phyloP scores from a whole-genome alignment of 2,113 vertebrate genomes.

The Ailurus styani region DNA sequence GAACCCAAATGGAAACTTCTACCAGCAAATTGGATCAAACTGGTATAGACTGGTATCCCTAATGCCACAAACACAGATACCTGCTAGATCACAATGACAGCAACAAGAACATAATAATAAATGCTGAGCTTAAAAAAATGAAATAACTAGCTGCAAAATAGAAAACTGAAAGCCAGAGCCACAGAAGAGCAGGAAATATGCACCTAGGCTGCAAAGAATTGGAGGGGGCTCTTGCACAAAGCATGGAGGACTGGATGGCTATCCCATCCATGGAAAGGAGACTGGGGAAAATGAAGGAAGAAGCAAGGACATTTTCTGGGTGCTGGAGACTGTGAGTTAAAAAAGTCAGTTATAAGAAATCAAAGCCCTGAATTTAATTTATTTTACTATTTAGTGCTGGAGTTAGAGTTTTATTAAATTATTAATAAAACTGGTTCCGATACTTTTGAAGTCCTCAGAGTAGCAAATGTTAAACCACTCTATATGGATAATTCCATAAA shows the following conservation, averaged over 20 bases:
- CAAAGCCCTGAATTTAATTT: neutral
- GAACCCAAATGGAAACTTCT: neutral
- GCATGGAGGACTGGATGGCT: neutral
- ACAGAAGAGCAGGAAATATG: neutral
- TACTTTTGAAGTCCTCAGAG: neutral
- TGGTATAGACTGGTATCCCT: neutral
- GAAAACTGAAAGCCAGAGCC: neutral
- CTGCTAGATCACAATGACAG: neutral
- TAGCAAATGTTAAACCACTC: neutral
- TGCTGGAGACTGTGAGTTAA: neutral
- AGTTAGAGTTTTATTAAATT: neutral
- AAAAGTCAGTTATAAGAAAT: neutral
- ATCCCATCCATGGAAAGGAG: neutral
- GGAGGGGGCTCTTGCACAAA: neutral
- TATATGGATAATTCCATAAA: neutral
- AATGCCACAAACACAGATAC: neutral
- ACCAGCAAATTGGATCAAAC: neutral
- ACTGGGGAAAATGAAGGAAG: neutral
- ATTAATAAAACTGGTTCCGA: neutral
- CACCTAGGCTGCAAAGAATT: neutral
- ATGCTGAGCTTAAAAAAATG: neutral
- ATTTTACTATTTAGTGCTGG: neutral
- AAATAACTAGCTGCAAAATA: neutral
- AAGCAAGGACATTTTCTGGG: neutral
- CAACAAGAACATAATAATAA: neutral